Percentiles rank a stretch among this genome's conserved stretches.
These are phyloP conservation scores for Acropora tenuis DNA, from an alignment of 64 coral and sea anemone genomes.

Conservation along the genomic window DNA sequence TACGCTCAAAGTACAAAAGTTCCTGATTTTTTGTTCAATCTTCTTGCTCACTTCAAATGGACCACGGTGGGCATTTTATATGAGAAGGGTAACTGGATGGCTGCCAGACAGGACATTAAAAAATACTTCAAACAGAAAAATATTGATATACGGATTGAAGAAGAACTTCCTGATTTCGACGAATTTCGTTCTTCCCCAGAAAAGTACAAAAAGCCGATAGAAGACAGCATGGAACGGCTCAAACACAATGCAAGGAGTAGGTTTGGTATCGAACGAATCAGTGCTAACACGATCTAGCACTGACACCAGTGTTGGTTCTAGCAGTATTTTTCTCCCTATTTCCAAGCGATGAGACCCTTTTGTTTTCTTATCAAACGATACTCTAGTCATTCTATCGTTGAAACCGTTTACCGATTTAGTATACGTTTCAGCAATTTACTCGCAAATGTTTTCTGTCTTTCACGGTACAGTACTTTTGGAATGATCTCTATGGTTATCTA, in stretches of 20 bases:
- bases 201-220: neutral
- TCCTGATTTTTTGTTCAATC: neutral
- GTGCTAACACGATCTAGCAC: no score
- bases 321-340: no score
- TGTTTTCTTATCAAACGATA: no score
- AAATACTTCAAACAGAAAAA: neutral
- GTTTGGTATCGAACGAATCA: neutral
- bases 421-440: no score
- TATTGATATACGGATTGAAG: neutral
- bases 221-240: neutral
- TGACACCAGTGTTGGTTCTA: no score
- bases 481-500: no score
- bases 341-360: no score
- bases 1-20: constrained; percentile 30
- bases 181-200: no score
- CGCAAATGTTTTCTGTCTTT: no score
- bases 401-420: no score
- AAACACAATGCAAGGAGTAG: constrained; percentile 19
- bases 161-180: neutral
- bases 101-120: neutral
- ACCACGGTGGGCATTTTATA: constrained; percentile 16
- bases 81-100: neutral
- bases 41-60: constrained; percentile 10
- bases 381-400: no score
- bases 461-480: no score